Evolutionary conservation across 2,888 invertebrate species (phyloP), one percentile per base, ranked within the genome.

Genomic region (Catocala sponsa): DNA sequence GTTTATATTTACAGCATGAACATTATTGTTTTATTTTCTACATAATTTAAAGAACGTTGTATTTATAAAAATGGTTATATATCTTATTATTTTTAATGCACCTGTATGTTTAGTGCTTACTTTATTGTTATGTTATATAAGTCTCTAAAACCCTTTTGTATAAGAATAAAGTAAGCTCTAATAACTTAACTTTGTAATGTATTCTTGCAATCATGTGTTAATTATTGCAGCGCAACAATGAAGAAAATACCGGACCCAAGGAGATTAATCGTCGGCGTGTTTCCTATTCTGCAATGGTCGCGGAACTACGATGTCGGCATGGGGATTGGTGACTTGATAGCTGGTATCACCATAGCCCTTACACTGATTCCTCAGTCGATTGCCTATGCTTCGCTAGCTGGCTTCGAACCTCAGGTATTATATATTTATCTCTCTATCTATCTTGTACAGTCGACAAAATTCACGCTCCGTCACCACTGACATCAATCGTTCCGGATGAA

Each of bases 351-450:
- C 0, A 96, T 97, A 4, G 97, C 97, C 0, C 93, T 97, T 51
- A 97, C 97, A 1, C 95, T 97, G 57, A 96, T 97, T 74, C 97
- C 97, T 0, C 97, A 97, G 88, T 96, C 96, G 12, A 96, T 97
- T 74, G 97, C 97, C 0, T 97, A 97, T 81, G 97, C 97, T 5
- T 95, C 96, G 15, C 91, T 97, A 41, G 97, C 97, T 10, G 96
- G 96, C 61, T 92, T 97, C 49, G 96, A 96, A 72, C 96, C 97
- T 10, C 96, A 97, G 95, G 97, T 97, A 91, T 62, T 51, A 47
- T 51, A 47, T 66, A 56, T 38, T 9, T 38, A 38, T 62, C 51
- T 49, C 56, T 53, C 35, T 38, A 38, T 62, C 51, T 49, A 59
- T 53, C 9, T 55, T 55, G 48, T 52, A 55, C 32, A 60, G 44